These are phyloP conservation scores for Hemicrepidius hirtus DNA, from an alignment of 2,888 invertebrate species.

Conservation along the genomic window DNA sequence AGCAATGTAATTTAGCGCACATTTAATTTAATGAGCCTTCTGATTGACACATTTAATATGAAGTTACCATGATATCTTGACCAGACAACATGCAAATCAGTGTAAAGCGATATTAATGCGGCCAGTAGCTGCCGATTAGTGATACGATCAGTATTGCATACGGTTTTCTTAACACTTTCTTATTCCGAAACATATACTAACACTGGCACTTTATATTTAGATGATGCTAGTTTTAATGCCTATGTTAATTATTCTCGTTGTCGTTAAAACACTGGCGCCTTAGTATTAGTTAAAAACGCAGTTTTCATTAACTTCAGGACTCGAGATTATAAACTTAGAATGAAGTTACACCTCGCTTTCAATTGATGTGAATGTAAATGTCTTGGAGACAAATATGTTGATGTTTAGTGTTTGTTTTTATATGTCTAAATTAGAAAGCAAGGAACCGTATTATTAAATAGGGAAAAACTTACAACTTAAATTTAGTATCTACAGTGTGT, in stretches of 20 bases:
- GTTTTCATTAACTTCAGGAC: constrained; percentile 5
- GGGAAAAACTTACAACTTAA: too few relatives aligned
- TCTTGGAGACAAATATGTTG: constrained; percentile 2
- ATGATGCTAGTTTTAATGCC: constrained; percentile 1
- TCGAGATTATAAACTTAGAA: background rate
- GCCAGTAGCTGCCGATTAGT: constrained; percentile 30
- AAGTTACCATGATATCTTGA: constrained; percentile 42
- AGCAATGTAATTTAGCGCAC: constrained; percentile 22
- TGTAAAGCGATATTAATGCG: constrained; percentile 40
- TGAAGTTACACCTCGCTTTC: background rate
- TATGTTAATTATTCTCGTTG: constrained; percentile 21
- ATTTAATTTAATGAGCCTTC: constrained; percentile 35
- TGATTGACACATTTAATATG: constrained; percentile 50
- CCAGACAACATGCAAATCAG: constrained; percentile 35
- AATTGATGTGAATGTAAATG: background rate
- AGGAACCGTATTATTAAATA: too few relatives aligned
- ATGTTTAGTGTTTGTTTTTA: too few relatives aligned
- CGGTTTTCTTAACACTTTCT: constrained; percentile 33
- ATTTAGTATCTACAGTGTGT: too few relatives aligned
- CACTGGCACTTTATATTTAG: constrained; percentile 24
- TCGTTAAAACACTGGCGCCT: constrained; percentile 2
- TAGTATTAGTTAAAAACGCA: constrained; percentile 10
- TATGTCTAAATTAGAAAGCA: too few relatives aligned
- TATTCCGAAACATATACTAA: background rate
- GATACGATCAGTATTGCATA: constrained; percentile 38